Evolutionary conservation across 2,888 invertebrate genomes (phyloP).

Genomic region (Peribatodes rhomboidaria): DNA sequence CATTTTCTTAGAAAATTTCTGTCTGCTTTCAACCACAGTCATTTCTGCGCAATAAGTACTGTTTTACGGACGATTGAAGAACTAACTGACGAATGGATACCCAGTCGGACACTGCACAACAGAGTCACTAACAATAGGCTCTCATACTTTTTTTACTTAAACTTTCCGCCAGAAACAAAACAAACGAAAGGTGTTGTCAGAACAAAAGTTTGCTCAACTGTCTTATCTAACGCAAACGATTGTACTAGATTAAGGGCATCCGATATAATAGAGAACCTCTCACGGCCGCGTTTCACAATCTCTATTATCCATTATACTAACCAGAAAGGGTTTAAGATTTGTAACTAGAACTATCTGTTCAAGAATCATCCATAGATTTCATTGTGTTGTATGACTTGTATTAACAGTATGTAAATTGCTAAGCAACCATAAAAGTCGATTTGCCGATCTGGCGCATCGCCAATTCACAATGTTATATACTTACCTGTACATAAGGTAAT

Average conservation of each 20-base stretch:
- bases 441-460: constrained; percentile 5
- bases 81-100: no score
- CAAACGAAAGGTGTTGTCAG: constrained; percentile 10
- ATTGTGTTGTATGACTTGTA: background rate
- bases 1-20: no score
- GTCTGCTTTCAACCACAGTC: no score
- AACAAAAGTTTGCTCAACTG: constrained; percentile 26
- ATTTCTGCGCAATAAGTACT: no score
- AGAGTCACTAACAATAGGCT: no score
- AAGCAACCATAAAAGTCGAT: constrained; percentile 4
- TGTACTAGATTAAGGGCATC: constrained; percentile 34
- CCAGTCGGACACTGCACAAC: no score
- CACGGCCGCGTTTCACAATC: constrained; percentile 32
- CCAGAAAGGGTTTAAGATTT: background rate
- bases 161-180: constrained; percentile 4
- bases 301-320: constrained; percentile 3
- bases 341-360: background rate
- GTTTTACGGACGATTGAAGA: no score
- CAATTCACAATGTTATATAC: constrained; percentile 11
- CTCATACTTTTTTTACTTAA: no score
- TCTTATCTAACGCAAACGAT: constrained; percentile 31
- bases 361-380: background rate
- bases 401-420: constrained; percentile 12
- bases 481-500: background rate
- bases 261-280: constrained; percentile 31